Evolutionary conservation across 1,140 invertebrate species (phyloP).

Genomic region (Platorchestia sp.): DNA sequence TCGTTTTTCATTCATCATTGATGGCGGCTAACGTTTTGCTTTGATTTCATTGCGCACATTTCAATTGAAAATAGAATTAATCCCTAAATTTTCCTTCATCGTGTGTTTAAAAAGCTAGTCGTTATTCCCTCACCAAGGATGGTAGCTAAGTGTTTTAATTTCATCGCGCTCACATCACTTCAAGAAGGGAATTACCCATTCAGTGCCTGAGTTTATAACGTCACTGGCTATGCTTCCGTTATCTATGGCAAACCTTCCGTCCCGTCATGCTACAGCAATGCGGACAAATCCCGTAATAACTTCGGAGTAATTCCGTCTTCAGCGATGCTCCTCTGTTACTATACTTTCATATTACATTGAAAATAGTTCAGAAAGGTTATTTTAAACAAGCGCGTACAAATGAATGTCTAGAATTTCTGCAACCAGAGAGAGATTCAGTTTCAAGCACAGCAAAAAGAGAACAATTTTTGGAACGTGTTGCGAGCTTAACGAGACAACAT

Average conservation of each 20-base stretch:
- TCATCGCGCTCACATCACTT: too few species aligned
- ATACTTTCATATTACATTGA: neutral
- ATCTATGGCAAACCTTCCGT: too few species aligned
- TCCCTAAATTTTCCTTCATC: too few species aligned
- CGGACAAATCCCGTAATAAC: too few species aligned
- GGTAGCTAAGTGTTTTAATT: neutral
- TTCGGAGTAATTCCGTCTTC: too few species aligned
- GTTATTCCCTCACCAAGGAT: too few species aligned
- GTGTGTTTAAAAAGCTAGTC: neutral
- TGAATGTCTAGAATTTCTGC: neutral
- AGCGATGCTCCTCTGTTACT: neutral
- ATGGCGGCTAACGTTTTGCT: neutral
- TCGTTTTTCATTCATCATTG: neutral
- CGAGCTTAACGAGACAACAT: neutral
- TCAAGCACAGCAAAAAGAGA: neutral
- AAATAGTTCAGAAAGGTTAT: too few species aligned
- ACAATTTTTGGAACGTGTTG: neutral
- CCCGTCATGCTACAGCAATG: too few species aligned
- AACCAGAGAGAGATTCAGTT: neutral
- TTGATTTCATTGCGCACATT: neutral
- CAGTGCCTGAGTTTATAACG: too few species aligned
- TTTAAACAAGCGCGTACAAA: neutral
- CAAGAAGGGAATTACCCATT: too few species aligned
- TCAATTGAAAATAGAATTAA: too few species aligned
- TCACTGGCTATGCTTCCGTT: too few species aligned